Base-by-base conservation (phyloP, 2,113 vertebrate species). In the Lichenostomus cassidix region DNA sequence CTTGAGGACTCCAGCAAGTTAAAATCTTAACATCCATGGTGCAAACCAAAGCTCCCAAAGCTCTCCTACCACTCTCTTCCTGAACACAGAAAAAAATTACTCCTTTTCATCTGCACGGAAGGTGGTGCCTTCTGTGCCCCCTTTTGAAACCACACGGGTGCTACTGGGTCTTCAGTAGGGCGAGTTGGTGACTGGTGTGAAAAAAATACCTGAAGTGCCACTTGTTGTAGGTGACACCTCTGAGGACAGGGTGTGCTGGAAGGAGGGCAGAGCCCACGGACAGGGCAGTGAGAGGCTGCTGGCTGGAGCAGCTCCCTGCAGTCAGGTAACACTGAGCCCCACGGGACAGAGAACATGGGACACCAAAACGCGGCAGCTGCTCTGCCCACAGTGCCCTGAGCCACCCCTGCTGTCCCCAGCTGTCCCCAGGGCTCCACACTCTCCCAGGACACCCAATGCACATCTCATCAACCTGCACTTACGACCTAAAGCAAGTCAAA, bases 131-230 rank as follows among this genome's bases (percentile, higher is more conserved):
- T 10, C 41, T 24, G 28, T 9, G 28, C 23, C n/a, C 55, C 29
- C 33, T 53, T 27, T 39, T 55, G 75, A 60, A 69, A 75, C 46
- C 11, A 22, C 50, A 18, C 39, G 37, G 44, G n/a, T 52, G 62
- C 84, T 39, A 0, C 52, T 18, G 39, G 9, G 2, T 14, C 80
- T 62, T 33, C 42, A 52, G 41, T 0, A 58, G 42, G 50, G 59
- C 2, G 1, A 46, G 27, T 0, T 56, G 47, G 24, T 19, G 37
- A 37, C 1, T 0, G 0, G 13, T 13, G 25, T 25, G 58, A 14
- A 53, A 21, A 23, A 47, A 31, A 4, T 1, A 11, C 18, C 75
- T 9, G 3, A 39, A 37, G 69, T 2, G 5, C 4, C 37, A 7
- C 19, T 12, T 12, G 5, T 4, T 25, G 15, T 21, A 42, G 41